Evolutionary conservation across 2,888 invertebrate species (phyloP), one percentile per base, ranked within the genome.

Genomic region (Agonopterix arenella): DNA sequence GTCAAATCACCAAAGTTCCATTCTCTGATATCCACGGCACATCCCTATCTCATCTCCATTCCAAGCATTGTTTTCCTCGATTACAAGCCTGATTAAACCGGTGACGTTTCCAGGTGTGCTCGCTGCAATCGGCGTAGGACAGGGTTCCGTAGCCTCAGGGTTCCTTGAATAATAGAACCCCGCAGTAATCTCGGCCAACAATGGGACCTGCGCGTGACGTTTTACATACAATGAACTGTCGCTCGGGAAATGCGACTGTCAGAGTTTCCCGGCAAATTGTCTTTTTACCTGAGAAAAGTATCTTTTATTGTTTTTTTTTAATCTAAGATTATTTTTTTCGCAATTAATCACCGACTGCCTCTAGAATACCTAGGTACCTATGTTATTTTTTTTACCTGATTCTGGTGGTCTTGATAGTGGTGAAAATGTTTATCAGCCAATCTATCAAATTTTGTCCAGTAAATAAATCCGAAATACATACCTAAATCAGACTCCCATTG

Each of bases 161-260:
- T 36, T 54, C 60, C 58, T 66, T 73, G 79, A 74, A 81, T 84
- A 84, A 84, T 84, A 78, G 79, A 77, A 68, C 70, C 64, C 64
- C 65, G 63, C 70, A 78, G 78, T 84, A 84, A 84, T 86, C 85
- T 86, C 75, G 72, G 66, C 80, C 28, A 78, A 88, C 86, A 88
- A 88, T 86, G 73, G 71, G 59, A 76, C 73, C 82, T 84, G 84
- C 73, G 64, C 71, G 71, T 70, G 84, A 84, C 83, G 79, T 84
- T 83, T 43, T 82, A 82, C 84, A 84, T 86, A 86, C 84, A 85
- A 84, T 83, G 80, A 77, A 76, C 72, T 69, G 70, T 62, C 66
- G 62, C 69, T 68, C 70, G 60, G 64, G 59, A 70, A 76, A 76
- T 70, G 73, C 72, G 62, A 69, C 70, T 64, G 71, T 62, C 67